Conservation (phyloP, 2,113 vertebrate genomes). For the Cichladusa arquata region DNA sequence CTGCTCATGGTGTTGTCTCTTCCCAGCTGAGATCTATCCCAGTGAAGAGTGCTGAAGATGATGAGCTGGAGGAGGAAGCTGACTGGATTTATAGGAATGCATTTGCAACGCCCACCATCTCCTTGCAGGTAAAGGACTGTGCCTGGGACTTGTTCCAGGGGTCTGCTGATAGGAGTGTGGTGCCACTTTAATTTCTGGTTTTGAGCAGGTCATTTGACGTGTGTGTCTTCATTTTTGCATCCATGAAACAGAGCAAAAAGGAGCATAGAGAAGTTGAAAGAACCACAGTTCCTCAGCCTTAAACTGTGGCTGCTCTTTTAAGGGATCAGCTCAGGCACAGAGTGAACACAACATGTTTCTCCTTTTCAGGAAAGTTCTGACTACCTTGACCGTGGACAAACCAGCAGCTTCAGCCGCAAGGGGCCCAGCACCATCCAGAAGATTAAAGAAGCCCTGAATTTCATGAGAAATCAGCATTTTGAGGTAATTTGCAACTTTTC, state of each 20-base stretch:
- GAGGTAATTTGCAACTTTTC: constrained; percentile 74
- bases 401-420: constrained; percentile 90
- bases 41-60: constrained; percentile 92
- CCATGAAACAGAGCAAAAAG: background rate
- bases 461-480: constrained; percentile 98
- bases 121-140: constrained; percentile 84
- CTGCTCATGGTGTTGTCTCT: background rate
- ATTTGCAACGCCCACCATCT: constrained; percentile 95
- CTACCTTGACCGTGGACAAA: constrained; percentile 90
- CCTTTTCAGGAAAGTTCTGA: constrained; percentile 86
- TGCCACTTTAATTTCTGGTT: background rate
- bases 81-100: constrained; percentile 99
- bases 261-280: background rate
- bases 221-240: rapidly evolving
- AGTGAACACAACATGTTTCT: background rate
- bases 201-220: background rate
- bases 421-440: constrained; percentile 97
- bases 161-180: background rate
- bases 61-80: constrained; percentile 96
- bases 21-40: constrained; percentile 87
- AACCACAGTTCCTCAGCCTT: background rate
- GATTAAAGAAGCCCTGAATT: constrained; percentile 97
- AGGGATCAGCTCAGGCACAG: background rate
- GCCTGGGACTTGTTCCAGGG: background rate
- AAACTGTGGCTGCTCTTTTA: background rate